Evolutionary conservation across 2,113 vertebrate species (phyloP).

Genomic region (Andinoacara biseriatus): DNA sequence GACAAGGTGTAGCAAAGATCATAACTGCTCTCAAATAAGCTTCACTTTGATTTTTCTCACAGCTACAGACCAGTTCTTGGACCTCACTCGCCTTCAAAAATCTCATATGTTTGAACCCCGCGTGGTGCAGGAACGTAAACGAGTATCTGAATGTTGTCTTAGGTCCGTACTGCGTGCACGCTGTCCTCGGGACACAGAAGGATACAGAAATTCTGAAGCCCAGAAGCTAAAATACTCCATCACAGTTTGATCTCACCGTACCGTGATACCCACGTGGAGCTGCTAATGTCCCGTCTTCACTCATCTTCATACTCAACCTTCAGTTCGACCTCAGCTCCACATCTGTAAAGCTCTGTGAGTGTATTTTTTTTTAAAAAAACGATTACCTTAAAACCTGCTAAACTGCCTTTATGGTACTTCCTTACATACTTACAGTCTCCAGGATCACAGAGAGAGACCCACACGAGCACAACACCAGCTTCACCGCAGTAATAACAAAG

Average conservation of each 20-base stretch:
- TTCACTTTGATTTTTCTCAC: constrained; percentile 6
- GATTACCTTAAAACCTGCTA: neutral
- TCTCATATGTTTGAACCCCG: neutral
- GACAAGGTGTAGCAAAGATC: constrained; percentile 49
- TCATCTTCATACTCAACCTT: neutral
- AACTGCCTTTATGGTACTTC: too few species aligned
- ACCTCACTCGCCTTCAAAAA: neutral
- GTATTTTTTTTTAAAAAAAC: neutral
- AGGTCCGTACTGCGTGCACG: neutral
- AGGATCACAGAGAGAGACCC: neutral
- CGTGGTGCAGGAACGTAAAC: rapidly evolving
- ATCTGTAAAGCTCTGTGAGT: neutral
- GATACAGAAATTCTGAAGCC: neutral
- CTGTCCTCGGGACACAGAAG: neutral
- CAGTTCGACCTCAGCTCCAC: neutral
- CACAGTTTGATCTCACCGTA: too few species aligned
- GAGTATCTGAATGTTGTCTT: neutral
- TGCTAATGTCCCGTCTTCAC: neutral
- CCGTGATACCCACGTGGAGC: neutral
- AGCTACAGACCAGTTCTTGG: neutral
- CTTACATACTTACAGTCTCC: neutral
- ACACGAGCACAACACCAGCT: neutral
- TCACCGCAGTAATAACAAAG: neutral
- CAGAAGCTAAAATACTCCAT: neutral
- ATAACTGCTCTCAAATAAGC: constrained; percentile 10